These are phyloP conservation scores for Sebastes matsubarae DNA, from an alignment of 2,797 vertebrate genomes.

Conservation along the genomic window DNA sequence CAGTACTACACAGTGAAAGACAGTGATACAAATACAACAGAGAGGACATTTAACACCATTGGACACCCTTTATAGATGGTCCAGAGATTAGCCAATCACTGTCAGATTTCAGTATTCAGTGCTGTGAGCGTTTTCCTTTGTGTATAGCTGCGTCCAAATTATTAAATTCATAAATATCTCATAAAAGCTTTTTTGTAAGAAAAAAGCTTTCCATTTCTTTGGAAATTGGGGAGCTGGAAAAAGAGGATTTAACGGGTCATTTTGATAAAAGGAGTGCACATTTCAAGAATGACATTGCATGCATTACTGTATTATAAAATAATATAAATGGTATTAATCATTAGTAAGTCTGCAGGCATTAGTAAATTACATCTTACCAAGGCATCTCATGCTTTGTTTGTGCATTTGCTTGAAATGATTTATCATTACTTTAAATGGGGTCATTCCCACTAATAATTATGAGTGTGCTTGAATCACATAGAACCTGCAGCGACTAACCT, in stretches of 20 bases:
- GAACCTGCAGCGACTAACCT: slow-evolving; percentile 99
- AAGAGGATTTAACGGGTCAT: slow-evolving; percentile 73
- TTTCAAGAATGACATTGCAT: slow-evolving; percentile 83
- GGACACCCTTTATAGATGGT: slow-evolving; percentile 89
- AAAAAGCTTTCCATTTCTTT: slow-evolving; percentile 71
- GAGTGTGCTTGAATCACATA: slow-evolving; percentile 94
- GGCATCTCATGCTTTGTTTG: slow-evolving; percentile 95
- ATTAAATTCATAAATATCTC: slow-evolving; percentile 21
- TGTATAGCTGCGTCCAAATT: slow-evolving; percentile 50
- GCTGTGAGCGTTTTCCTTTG: slow-evolving; percentile 60
- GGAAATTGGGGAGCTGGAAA: slow-evolving; percentile 74
- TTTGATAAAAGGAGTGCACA: slow-evolving; percentile 78
- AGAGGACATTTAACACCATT: slow-evolving; percentile 79
- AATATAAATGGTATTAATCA: slow-evolving; percentile 77
- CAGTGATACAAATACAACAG: slow-evolving; percentile 72
- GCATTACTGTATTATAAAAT: slow-evolving; percentile 81
- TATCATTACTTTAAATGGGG: slow-evolving; percentile 90
- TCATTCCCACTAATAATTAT: slow-evolving; percentile 95
- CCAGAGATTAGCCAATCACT: slow-evolving; percentile 81
- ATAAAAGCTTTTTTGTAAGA: slow-evolving; percentile 76
- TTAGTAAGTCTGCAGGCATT: slow-evolving; percentile 94
- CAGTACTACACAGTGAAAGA: slow-evolving; percentile 65
- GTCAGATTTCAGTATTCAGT: slow-evolving; percentile 64
- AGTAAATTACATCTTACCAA: slow-evolving; percentile 93
- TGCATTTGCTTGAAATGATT: slow-evolving; percentile 84